Base-by-base conservation (phyloP, 2,797 vertebrate species). In the Manis crassicaudata region DNA sequence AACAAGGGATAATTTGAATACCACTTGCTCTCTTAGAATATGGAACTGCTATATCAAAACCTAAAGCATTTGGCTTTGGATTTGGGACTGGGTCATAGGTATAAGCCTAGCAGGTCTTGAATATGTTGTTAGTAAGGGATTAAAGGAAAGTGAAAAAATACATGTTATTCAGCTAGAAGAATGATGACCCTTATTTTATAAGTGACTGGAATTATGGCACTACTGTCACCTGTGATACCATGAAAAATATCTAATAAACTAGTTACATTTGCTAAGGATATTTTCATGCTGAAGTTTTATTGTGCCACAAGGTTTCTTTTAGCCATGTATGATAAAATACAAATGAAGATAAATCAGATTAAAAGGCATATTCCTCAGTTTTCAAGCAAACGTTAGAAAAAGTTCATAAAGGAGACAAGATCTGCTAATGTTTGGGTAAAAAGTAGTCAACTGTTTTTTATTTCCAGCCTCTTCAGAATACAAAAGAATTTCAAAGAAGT, bases 371-470 rank as follows among this genome's bases (percentile, higher is more conserved):
- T 50, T 87, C 7, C 60, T 85, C 13, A 35, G 1, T 87, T 87
- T 88, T 67, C 58, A 75, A 40, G 14, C n/a, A 93, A 93, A 92
- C 14, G 88, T 76, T 43, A 83, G 58, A 68, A n/a, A 83, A 90
- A 79, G 20, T 46, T 88, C 52, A 58, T 67, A 13, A 25, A 91
- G 37, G 43, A 73, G 25, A 23, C 1, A 75, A 79, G 43, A n/a
- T 2, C 65, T 73, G 11, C 27, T 58, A 10, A 72, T 67, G 10
- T 52, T 60, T 27, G 17, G 11, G 0, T 2, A 5, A 37, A 21
- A 70, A 56, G 1, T 4, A 73, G n/a, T n/a, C 27, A 35, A 27
- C 11, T 4, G 11, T 56, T 72, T 84, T 82, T 75, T 11, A 54
- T 35, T 73, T 32, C 0, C 21, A 83, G 37, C 1, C 8, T 50